phyloP scores from a whole-genome alignment of 2,888 invertebrate genomes.

The Polydrusus pterygomalis region DNA sequence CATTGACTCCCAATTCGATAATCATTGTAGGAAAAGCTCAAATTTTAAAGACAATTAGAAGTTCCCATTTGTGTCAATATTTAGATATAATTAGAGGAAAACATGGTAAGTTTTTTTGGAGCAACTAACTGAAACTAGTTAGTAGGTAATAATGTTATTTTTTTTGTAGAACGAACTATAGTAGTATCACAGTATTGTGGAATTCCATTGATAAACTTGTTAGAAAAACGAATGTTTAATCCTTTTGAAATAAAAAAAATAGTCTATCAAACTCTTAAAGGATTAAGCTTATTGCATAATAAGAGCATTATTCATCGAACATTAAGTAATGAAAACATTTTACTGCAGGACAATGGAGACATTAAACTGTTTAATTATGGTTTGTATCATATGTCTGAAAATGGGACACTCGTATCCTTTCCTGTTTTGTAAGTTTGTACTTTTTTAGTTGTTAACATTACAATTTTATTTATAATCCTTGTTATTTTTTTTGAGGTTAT shows the following conservation, averaged over 20 bases:
- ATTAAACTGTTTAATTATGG: conserved; percentile 95
- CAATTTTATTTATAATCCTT: neutral
- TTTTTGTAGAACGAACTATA: conserved; percentile 74
- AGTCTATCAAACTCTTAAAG: conserved; percentile 83
- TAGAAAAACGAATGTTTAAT: conserved; percentile 72
- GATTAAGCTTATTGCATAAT: conserved; percentile 82
- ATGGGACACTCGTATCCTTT: conserved; percentile 91
- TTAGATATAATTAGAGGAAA: conserved; percentile 94
- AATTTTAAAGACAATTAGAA: conserved; percentile 84
- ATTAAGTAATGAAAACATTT: conserved; percentile 87
- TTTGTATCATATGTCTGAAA: conserved; percentile 92
- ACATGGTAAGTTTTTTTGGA: conserved; percentile 82
- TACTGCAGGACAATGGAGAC: conserved; percentile 81
- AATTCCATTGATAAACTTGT: conserved; percentile 74
- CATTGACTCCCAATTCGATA: conserved; percentile 96
- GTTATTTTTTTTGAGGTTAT: conserved; percentile 7
- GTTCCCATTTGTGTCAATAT: conserved; percentile 90
- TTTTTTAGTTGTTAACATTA: neutral
- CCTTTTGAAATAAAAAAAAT: conserved; percentile 78
- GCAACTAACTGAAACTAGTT: neutral
- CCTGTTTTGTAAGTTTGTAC: conserved; percentile 82
- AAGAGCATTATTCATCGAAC: conserved; percentile 86
- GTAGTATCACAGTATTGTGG: conserved; percentile 89
- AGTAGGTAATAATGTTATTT: neutral
- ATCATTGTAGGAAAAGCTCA: conserved; percentile 94